phyloP scores from a whole-genome alignment of 2,113 vertebrate species.

The Lepisosteus oculatus region DNA sequence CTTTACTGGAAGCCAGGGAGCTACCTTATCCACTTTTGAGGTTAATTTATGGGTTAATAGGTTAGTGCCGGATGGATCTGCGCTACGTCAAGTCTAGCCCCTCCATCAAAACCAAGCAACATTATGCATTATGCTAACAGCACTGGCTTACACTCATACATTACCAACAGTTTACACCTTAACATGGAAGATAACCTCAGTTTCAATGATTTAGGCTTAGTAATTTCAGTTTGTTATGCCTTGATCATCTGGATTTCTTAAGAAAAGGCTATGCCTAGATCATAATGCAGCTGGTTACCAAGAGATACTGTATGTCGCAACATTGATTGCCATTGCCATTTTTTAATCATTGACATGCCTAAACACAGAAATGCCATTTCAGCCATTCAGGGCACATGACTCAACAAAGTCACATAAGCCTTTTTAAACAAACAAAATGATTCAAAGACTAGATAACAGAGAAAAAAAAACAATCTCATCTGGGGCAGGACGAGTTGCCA shows the following conservation, averaged over 20 bases:
- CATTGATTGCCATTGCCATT: slow-evolving; percentile 17
- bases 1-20: no score
- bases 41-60: no score
- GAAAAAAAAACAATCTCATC: not conserved
- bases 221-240: not conserved
- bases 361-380: slow-evolving; percentile 20
- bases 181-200: no score
- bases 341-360: slow-evolving; percentile 11
- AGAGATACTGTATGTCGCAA: slow-evolving; percentile 23
- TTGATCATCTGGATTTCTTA: slow-evolving; percentile 33
- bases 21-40: no score
- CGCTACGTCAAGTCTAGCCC: no score
- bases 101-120: no score
- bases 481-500: not conserved
- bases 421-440: not conserved
- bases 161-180: no score
- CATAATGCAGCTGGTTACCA: slow-evolving; percentile 54
- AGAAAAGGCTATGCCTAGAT: slow-evolving; percentile 33
- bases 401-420: not conserved
- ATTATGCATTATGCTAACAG: no score
- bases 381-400: not conserved
- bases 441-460: slow-evolving; percentile 4
- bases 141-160: no score
- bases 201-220: no score
- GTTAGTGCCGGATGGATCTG: no score